These are phyloP conservation scores for Uloborus diversus DNA, from an alignment of 1,140 invertebrate species.

Conservation along the genomic window DNA sequence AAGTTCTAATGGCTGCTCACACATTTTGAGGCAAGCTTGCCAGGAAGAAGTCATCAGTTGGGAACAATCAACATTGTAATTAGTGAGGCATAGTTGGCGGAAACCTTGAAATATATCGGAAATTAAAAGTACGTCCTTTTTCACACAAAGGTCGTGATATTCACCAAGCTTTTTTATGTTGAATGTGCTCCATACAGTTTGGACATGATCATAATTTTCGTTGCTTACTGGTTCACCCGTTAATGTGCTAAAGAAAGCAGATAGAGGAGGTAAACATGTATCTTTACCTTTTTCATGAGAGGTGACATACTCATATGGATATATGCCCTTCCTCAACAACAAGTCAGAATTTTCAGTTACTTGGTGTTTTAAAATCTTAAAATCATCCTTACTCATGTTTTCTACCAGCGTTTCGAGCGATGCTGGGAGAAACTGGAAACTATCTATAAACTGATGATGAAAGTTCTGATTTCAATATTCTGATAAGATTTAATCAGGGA, in stretches of 20 bases:
- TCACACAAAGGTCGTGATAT: slow-evolving; percentile 36
- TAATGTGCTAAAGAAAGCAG: neutral
- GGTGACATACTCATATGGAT: slow-evolving; percentile 13
- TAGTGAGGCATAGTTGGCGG: slow-evolving; percentile 34
- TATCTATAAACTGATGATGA: slow-evolving; percentile 4
- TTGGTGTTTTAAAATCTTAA: neutral
- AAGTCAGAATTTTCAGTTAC: neutral
- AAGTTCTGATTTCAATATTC: neutral
- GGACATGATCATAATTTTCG: slow-evolving; percentile 10
- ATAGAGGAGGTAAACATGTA: neutral
- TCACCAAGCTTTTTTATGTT: slow-evolving; percentile 55
- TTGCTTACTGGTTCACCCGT: neutral
- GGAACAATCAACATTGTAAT: neutral
- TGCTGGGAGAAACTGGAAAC: neutral
- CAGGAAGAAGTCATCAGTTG: slow-evolving; percentile 2
- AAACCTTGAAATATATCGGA: slow-evolving; percentile 61
- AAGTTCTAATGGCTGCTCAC: neutral
- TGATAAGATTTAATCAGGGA: neutral
- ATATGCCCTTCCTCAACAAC: neutral
- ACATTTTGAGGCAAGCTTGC: slow-evolving; percentile 8
- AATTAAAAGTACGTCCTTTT: slow-evolving; percentile 56
- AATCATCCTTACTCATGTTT: neutral
- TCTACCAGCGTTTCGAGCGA: slow-evolving; percentile 1
- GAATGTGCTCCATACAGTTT: slow-evolving; percentile 60
- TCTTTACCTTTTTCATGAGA: neutral